These are phyloP conservation scores for Lasioglossum baleicum DNA, from an alignment of 1,140 invertebrate genomes.

Conservation along the genomic window DNA sequence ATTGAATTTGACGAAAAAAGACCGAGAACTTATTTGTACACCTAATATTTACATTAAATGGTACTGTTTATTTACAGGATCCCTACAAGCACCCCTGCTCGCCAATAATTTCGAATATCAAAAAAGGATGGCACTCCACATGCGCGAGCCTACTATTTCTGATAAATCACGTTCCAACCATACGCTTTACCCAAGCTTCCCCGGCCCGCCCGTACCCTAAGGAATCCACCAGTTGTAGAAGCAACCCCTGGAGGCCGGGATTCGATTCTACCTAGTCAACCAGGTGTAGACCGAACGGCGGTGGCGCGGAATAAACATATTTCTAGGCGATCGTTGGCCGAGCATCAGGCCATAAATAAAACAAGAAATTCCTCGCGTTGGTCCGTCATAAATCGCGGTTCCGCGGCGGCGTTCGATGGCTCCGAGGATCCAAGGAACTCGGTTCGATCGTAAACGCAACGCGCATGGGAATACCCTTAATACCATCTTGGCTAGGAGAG, in stretches of 20 bases:
- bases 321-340: conserved; percentile 26
- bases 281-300: conserved; percentile 15
- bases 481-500: conserved; percentile 19
- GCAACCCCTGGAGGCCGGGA: conserved; percentile 22
- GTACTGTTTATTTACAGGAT: no score
- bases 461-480: conserved; percentile 42
- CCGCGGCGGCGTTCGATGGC: conserved; percentile 17
- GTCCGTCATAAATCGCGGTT: conserved; percentile 51
- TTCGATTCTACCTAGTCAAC: conserved; percentile 22
- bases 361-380: conserved; percentile 48
- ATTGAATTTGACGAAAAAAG: no score
- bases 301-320: conserved; percentile 35
- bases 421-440: conserved; percentile 24
- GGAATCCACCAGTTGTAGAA: background rate
- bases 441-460: conserved; percentile 57
- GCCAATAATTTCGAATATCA: no score
- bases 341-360: conserved; percentile 48
- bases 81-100: no score
- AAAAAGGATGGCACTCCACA: no score
- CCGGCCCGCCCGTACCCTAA: background rate
- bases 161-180: no score
- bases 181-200: no score
- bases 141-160: no score
- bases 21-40: no score
- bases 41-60: no score